phyloP scores from a whole-genome alignment of 2,888 invertebrate genomes.

The Oscheius sp. region DNA sequence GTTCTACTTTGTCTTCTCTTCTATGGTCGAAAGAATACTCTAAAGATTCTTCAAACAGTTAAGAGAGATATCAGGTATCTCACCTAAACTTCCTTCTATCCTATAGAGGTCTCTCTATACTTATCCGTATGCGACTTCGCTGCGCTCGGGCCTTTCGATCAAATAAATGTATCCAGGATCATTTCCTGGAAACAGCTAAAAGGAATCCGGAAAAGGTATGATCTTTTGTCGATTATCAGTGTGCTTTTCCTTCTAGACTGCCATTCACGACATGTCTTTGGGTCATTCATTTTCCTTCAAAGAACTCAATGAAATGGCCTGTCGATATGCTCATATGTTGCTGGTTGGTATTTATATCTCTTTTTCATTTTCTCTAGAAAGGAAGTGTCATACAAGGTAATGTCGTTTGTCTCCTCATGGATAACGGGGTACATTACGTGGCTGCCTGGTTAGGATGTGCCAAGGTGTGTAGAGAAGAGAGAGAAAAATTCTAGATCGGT shows the following conservation, averaged over 20 bases:
- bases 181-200: slow-evolving; percentile 29
- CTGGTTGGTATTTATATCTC: slow-evolving; percentile 20
- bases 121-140: slow-evolving; percentile 23
- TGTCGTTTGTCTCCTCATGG: slow-evolving; percentile 86
- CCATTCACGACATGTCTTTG: slow-evolving; percentile 32
- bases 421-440: slow-evolving; percentile 88
- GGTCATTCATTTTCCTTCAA: slow-evolving; percentile 31
- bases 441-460: slow-evolving; percentile 90
- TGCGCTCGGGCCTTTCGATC: slow-evolving; percentile 18
- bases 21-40: slow-evolving; percentile 7
- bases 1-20: background rate
- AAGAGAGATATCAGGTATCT: slow-evolving; percentile 14
- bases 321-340: slow-evolving; percentile 32
- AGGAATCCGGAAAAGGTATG: slow-evolving; percentile 28
- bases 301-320: slow-evolving; percentile 34
- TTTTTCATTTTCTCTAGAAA: slow-evolving; percentile 15
- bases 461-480: slow-evolving; percentile 73
- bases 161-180: slow-evolving; percentile 24
- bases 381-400: slow-evolving; percentile 77
- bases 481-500: slow-evolving; percentile 67
- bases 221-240: background rate
- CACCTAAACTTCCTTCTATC: background rate
- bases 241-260: background rate
- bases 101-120: slow-evolving; percentile 30
- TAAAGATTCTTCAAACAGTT: background rate